Percentiles rank a stretch among this genome's conserved stretches.
These are phyloP conservation scores for Cherax quadricarinatus DNA, from an alignment of 1,140 invertebrate species.

Conservation along the genomic window DNA sequence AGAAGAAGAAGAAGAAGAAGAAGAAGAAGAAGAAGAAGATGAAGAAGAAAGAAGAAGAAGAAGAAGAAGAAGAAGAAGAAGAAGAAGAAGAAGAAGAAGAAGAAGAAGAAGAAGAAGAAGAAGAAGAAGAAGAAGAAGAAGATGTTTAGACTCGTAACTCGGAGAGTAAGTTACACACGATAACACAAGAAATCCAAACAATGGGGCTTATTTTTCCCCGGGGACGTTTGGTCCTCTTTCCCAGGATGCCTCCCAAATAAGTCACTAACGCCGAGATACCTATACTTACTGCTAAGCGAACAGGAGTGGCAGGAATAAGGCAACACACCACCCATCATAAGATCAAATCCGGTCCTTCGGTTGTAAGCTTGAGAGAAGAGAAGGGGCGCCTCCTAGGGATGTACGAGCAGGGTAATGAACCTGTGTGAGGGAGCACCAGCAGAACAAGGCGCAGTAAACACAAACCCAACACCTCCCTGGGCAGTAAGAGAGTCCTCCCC, in stretches of 20 bases:
- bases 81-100: constrained; percentile 7
- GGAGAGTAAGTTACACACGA: background rate
- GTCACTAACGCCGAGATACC: background rate
- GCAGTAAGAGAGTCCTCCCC: too few relatives aligned
- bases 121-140: background rate
- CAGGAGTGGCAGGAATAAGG: background rate
- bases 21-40: constrained; percentile 18
- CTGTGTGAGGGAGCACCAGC: too few relatives aligned
- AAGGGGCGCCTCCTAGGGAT: too few relatives aligned
- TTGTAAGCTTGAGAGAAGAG: too few relatives aligned
- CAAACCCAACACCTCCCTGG: too few relatives aligned
- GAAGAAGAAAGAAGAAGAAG: background rate
- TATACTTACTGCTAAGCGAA: background rate
- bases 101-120: constrained; percentile 3
- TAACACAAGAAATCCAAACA: background rate
- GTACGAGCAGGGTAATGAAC: too few relatives aligned
- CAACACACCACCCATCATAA: background rate
- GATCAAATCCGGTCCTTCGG: too few relatives aligned
- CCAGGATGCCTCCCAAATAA: background rate
- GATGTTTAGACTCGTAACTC: background rate
- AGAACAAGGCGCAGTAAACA: too few relatives aligned
- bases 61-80: constrained; percentile 4
- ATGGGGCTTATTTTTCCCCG: background rate
- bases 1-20: constrained; percentile 26
- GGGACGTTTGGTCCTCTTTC: background rate